A percentile compares a stretch with the other conserved stretches of the same genome.
phyloP scores from a whole-genome alignment of 2,113 vertebrate genomes.

The Trogon melanurus region DNA sequence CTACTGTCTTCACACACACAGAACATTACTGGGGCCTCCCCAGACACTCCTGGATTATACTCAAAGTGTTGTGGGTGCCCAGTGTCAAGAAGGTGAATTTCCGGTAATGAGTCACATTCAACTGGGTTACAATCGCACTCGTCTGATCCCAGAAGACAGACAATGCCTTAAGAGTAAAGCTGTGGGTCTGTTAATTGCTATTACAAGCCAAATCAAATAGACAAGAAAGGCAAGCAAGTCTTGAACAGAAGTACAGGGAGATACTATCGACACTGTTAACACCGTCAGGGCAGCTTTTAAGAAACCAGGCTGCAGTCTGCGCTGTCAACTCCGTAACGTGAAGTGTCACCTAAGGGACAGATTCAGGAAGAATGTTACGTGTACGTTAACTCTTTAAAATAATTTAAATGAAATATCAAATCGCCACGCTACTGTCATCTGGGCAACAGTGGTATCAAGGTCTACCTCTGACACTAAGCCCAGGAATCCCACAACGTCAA shows the following conservation, averaged over 20 bases:
- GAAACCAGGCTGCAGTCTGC: neutral
- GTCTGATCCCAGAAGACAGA: neutral
- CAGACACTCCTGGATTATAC: neutral
- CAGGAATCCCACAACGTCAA: neutral
- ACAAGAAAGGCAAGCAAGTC: neutral
- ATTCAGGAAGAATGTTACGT: neutral
- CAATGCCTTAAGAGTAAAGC: neutral
- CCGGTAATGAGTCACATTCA: neutral
- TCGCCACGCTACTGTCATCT: neutral
- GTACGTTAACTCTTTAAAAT: neutral
- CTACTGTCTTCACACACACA: neutral
- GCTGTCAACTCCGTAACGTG: fast-evolving
- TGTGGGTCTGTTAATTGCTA: neutral
- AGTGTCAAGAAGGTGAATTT: neutral
- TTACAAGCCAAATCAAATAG: neutral
- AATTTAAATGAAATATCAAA: neutral
- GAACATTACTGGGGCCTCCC: neutral
- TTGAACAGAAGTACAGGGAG: neutral
- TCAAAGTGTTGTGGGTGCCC: neutral
- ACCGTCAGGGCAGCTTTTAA: neutral
- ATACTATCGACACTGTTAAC: neutral
- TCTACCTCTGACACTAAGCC: neutral
- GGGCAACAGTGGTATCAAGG: neutral
- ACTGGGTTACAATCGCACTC: neutral
- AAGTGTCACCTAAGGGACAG: neutral